phyloP scores from a whole-genome alignment of 2,888 invertebrate genomes.

The Criorhina ranunculi region DNA sequence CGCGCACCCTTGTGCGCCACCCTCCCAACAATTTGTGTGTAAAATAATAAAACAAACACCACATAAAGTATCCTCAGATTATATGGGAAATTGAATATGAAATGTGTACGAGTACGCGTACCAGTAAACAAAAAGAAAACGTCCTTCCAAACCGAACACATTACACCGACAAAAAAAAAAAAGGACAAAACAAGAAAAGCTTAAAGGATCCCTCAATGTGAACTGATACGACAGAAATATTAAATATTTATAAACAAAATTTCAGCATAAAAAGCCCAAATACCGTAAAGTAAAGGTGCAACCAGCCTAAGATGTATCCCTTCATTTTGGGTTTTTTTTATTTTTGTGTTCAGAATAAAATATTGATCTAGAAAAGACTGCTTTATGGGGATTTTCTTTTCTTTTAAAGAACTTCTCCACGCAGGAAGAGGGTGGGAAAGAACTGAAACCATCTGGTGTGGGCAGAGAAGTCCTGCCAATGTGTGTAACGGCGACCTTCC shows the following conservation, averaged over 20 bases:
- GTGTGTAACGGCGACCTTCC: not conserved
- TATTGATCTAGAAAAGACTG: constrained; percentile 35
- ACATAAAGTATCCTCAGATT: constrained; percentile 36
- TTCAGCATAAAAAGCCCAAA: constrained; percentile 9
- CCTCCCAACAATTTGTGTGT: constrained; percentile 1
- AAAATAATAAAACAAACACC: constrained; percentile 47
- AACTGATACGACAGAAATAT: constrained; percentile 21
- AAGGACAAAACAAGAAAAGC: not conserved
- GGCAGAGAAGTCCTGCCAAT: not conserved
- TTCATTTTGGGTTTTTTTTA: not conserved
- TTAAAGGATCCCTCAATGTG: constrained; percentile 15
- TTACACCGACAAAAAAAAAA: not conserved
- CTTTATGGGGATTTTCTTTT: constrained; percentile 26
- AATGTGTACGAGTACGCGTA: not conserved
- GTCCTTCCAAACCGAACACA: constrained; percentile 5
- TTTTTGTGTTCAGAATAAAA: constrained; percentile 21
- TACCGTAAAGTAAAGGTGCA: constrained; percentile 42
- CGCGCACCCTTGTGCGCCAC: not conserved
- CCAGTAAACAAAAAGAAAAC: not conserved
- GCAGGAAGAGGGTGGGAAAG: not conserved
- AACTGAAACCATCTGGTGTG: constrained; percentile 2
- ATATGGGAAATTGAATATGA: constrained; percentile 12
- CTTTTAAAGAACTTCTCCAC: constrained; percentile 11
- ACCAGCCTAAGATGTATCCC: constrained; percentile 3
- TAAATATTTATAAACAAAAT: constrained; percentile 54